phyloP scores from a whole-genome alignment of 2,888 invertebrate species.

The Trichogramma dendrolimi region DNA sequence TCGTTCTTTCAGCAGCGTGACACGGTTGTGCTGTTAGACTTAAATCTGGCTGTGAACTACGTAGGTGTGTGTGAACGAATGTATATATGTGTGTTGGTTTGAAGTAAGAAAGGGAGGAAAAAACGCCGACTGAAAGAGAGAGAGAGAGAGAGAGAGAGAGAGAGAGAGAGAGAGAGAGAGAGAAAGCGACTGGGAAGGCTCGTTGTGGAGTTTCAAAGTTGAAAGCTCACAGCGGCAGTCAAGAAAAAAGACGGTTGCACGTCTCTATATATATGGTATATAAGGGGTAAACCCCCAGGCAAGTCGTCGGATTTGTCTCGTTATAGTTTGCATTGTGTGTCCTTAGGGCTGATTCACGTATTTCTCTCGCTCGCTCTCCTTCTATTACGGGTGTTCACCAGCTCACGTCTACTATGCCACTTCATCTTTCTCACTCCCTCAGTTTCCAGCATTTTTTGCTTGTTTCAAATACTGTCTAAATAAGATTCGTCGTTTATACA shows the following conservation, averaged over 20 bases:
- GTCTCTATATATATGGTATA: neutral
- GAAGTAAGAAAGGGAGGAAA: no score
- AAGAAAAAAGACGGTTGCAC: constrained; percentile 25
- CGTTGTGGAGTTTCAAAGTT: constrained; percentile 25
- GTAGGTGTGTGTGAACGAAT: no score
- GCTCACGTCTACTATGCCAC: neutral
- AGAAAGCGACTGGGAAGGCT: constrained; percentile 1
- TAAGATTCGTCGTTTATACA: no score
- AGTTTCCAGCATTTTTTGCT: neutral
- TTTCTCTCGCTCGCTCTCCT: constrained; percentile 16
- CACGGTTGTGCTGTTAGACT: no score
- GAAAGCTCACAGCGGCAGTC: constrained; percentile 29
- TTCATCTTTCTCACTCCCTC: constrained; percentile 15
- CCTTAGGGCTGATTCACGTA: constrained; percentile 42
- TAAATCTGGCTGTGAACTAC: no score
- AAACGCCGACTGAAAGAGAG: neutral
- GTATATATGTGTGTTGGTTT: no score
- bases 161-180: constrained; percentile 13
- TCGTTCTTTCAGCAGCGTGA: no score
- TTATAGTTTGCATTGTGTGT: constrained; percentile 50
- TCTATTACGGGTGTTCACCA: constrained; percentile 1
- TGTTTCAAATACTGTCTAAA: no score
- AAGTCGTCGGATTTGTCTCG: constrained; percentile 51
- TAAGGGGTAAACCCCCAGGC: constrained; percentile 37
- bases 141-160: constrained; percentile 6